Percentiles rank a stretch among this genome's conserved stretches.
Evolutionary conservation across 2,888 invertebrate species (phyloP).

Genomic region (Drosophila mettleri): DNA sequence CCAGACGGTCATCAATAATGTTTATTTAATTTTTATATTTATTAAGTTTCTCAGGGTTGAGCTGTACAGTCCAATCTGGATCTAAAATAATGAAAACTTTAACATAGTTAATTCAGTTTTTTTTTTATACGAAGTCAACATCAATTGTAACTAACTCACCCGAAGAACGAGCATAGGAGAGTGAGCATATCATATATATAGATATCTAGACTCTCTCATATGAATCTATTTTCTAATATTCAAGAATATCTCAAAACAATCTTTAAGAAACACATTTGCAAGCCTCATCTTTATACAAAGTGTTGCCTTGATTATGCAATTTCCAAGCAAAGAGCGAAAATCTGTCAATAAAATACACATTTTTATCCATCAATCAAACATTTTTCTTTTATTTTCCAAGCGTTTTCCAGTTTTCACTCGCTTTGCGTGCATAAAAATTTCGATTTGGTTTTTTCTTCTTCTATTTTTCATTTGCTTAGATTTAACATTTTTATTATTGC

Average conservation of each 20-base stretch:
- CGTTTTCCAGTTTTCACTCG: conserved; percentile 15
- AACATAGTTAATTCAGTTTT: too few relatives aligned
- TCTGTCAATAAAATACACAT: conserved; percentile 35
- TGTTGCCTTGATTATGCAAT: conserved; percentile 14
- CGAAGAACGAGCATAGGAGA: too few relatives aligned
- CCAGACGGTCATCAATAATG: not conserved
- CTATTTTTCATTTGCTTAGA: conserved; percentile 16
- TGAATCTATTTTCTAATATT: not conserved
- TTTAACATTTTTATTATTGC: conserved; percentile 69
- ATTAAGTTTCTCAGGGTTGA: too few relatives aligned
- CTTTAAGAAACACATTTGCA: not conserved
- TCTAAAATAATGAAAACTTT: too few relatives aligned
- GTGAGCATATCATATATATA: too few relatives aligned
- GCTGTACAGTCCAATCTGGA: too few relatives aligned
- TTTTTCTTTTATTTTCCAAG: conserved; percentile 17
- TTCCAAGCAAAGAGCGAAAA: conserved; percentile 5
- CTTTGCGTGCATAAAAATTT: conserved; percentile 11
- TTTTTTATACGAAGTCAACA: too few relatives aligned
- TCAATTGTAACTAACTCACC: too few relatives aligned
- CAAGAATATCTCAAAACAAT: not conserved
- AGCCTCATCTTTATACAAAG: not conserved
- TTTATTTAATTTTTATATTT: too few relatives aligned
- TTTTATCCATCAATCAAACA: conserved; percentile 32
- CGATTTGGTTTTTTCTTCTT: not conserved
- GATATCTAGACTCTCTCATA: not conserved